A percentile compares a stretch with the other conserved stretches of the same genome.
Conservation (phyloP, 2,797 vertebrate genomes). For the Gymnothorax reevesii region DNA sequence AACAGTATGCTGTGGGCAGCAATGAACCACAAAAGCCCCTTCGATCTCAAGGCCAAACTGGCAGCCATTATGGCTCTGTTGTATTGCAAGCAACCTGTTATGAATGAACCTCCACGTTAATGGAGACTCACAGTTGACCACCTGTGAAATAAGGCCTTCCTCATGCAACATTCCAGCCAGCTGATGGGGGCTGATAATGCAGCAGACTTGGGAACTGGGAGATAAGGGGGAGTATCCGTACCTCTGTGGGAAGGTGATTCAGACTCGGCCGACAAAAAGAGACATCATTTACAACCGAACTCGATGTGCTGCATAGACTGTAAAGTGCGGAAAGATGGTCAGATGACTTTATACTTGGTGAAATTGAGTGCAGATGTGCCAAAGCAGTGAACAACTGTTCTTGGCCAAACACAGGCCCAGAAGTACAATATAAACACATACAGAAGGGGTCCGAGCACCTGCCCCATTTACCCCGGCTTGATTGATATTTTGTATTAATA, state of each 20-base stretch:
- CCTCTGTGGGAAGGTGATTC: constrained; percentile 39
- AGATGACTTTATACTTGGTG: neutral
- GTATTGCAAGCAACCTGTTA: neutral
- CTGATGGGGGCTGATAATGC: neutral
- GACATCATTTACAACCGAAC: constrained; percentile 31
- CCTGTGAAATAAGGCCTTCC: constrained; percentile 7
- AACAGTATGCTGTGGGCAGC: neutral
- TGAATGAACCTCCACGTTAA: neutral
- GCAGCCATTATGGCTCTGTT: neutral
- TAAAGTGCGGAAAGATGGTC: neutral
- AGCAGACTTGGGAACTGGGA: constrained; percentile 43
- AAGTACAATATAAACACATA: neutral
- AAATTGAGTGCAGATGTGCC: neutral
- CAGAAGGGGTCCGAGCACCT: no score
- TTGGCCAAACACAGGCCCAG: constrained; percentile 32
- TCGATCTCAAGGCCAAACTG: neutral
- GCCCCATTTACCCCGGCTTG: no score
- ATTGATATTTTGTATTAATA: no score
- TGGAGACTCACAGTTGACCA: neutral
- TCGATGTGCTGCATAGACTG: neutral
- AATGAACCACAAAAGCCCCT: neutral
- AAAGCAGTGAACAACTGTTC: constrained; percentile 50
- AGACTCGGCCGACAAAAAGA: constrained; percentile 49
- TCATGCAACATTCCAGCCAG: neutral
- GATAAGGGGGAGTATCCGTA: constrained; percentile 56